Conservation (phyloP, 2,888 invertebrate species). For the Sinotaia quadrata region DNA sequence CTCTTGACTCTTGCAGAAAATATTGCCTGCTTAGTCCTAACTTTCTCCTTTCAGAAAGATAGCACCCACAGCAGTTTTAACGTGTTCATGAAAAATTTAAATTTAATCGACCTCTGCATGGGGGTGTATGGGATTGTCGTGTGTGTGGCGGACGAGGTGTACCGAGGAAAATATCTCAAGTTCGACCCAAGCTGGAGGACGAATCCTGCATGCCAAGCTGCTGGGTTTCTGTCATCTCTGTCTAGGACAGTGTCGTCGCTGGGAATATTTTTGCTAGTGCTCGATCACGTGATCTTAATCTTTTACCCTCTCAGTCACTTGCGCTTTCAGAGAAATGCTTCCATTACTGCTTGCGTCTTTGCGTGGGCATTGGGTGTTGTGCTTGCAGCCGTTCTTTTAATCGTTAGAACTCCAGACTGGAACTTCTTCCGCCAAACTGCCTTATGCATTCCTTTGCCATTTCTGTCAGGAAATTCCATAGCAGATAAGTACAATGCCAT, state of each 20-base stretch:
- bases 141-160: constrained; percentile 23
- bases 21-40: constrained; percentile 22
- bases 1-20: constrained; percentile 26
- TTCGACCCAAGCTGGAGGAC: constrained; percentile 21
- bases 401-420: constrained; percentile 29
- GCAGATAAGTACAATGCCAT: constrained; percentile 27
- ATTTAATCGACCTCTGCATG: constrained; percentile 26
- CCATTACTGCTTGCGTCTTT: constrained; percentile 12
- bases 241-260: constrained; percentile 21
- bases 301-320: constrained; percentile 27
- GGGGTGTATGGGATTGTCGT: constrained; percentile 25
- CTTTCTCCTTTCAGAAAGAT: constrained; percentile 11
- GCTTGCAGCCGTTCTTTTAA: constrained; percentile 29
- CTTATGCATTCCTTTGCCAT: constrained; percentile 36
- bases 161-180: constrained; percentile 17
- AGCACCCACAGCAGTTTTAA: constrained; percentile 23
- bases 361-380: constrained; percentile 18
- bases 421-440: constrained; percentile 33
- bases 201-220: constrained; percentile 20
- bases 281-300: constrained; percentile 29
- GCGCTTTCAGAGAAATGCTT: constrained; percentile 22
- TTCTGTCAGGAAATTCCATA: constrained; percentile 18
- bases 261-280: constrained; percentile 20
- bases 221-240: constrained; percentile 20
- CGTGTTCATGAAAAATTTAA: constrained; percentile 25